Base-by-base conservation (phyloP, 35 echinoderm and acorn worm species). In the Nesometra sesokonis region DNA sequence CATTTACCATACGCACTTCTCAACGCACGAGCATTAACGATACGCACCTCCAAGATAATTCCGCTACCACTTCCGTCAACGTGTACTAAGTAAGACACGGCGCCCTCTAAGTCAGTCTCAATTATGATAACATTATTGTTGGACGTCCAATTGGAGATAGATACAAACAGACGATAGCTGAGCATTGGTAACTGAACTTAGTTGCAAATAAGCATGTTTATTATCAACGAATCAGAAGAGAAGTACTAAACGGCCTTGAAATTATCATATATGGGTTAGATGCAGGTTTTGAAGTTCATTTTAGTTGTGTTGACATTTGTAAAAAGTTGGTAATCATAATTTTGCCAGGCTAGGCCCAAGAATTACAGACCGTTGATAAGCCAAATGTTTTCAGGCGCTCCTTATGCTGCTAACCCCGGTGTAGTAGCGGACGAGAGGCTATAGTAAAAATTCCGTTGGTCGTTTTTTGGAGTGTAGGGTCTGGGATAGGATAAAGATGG, bases 251-350 rank as follows among this genome's bases (percentile, higher is more conserved):
- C 23, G 52, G 2, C 52, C 52, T 67, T 67, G 21, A 67, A 9
- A 67, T 67, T 67, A 67, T 67, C 52, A 67, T 67, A 67, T 67
- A 67, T 67, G 52, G 52, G 52, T 67, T 67, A 67, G 52, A 67
- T 27, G 23, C 52, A 67, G 52, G 52, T 67, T 67, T 67, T 67
- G 52, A 67, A 67, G 52, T 67, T 67, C 52, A 67, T 67, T 67
- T 67, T 67, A 67, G 52, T 67, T 67, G 23, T 67, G 9, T 67
- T 67, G 52, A 67, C 52, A 27, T 67, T 43, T 27, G 52, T 17
- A 19, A 67, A 67, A 67, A 67, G 9, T 67, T 67, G 52, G 9
- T 67, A 27, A 67, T 27, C 7, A 67, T 43, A n/a, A n/a, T 67
- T 67, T 67, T 67, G 23, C 23, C 52, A 67, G 52, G 11, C 52